Base-by-base conservation (phyloP, 2,113 vertebrate species). In the Accipiter virgatus region DNA sequence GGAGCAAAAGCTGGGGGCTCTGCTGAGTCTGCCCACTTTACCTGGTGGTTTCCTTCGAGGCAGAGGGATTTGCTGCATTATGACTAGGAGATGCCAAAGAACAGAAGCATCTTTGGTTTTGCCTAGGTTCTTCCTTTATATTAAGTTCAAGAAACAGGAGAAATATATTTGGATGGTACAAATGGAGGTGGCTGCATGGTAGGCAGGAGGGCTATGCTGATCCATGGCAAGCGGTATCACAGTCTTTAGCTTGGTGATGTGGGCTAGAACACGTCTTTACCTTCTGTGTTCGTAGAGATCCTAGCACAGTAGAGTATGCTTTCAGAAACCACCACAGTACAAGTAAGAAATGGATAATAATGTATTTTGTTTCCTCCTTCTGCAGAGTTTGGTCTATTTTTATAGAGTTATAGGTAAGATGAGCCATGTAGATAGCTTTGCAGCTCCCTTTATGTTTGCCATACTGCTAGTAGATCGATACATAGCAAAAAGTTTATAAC, bases 141-240 rank as follows among this genome's bases (percentile, higher is more conserved):
- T 43, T 21, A n/a, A 52, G 11, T 56, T 7, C 23, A 67, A 77
- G 52, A 31, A 70, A 53, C 7, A 31, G 25, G 40, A 53, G 25
- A 31, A 81, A 13, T 13, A 15, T 8, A 2, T 50, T 36, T 11
- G 25, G 13, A 5, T 26, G 47, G 16, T 36, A 48, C 23, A 23
- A 71, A 38, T 3, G 27, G 43, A 38, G 68, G 74, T 26, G 26
- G 50, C 34, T 3, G 2, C 26, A 10, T 2, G 13, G 42, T 23
- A 50, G 52, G 42, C 42, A 74, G 59, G 55, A 74, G 27, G 32
- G 5, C 58, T 48, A 3, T 12, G 29, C 55, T 81, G 59, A 40
- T 47, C 14, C 5, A 11, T 2, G 3, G 52, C 31, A 34, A 48
- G 26, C 0, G 0, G 13, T 27, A 21, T 38, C 45, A 3, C 42